Base-by-base conservation (phyloP, 1,140 invertebrate species). In the Hyles vespertilio region DNA sequence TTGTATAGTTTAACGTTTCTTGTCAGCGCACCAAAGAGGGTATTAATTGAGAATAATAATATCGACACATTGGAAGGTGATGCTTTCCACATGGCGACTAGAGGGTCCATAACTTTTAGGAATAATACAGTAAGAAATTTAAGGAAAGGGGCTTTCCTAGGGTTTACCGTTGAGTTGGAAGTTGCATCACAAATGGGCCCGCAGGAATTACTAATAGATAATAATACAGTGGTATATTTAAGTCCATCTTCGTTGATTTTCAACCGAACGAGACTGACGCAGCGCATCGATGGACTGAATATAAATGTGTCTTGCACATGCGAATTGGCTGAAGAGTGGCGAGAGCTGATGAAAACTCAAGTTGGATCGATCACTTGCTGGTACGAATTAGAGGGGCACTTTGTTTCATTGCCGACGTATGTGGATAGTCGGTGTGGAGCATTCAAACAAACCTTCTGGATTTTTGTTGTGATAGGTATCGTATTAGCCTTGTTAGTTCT, bases 1-100 rank as follows among this genome's bases (percentile, higher is more conserved):
- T 76, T 95, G 12, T 91, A 92, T 52, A 91, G 92, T 69, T 91
- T 93, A 74, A 91, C 92, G 3, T 94, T 94, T 80, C 90, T 92
- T 66, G 85, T 93, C 55, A 90, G 78, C 55, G 89, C 89, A 51
- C 89, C 91, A 65, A 89, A 90, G 67, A 92, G 89, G 48, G 90
- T 93, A 43, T 85, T 91, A 11, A 91, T 96, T 65, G 90, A 92
- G 46, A 92, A 92, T 70, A 93, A 92, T 74, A 70, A 77, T 2
- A 90, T 94, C 43, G 84, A 90, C 2, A 89, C 81, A 12, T 71
- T 95, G 34, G 92, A 94, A 54, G 90, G 92, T 12, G 92, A 94
- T 63, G 91, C 92, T 1, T 94, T 94, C 69, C 90, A 91, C 63
- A 87, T 94, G 11, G 87, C 74, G 5, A 90, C 91, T 0, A 83